phyloP scores from a whole-genome alignment of 2,888 invertebrate species.

The Vesta saturnalis region DNA sequence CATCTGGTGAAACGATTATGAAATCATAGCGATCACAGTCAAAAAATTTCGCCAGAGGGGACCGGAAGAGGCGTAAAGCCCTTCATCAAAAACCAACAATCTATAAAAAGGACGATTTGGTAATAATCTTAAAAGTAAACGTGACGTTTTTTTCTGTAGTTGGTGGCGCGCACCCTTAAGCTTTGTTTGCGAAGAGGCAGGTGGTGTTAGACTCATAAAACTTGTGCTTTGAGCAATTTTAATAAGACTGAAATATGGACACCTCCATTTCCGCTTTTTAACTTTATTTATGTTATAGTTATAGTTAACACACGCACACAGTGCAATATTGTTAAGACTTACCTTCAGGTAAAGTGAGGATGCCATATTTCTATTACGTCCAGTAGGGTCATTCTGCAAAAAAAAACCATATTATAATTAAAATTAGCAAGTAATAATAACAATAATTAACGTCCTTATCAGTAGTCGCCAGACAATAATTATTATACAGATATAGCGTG shows the following conservation, averaged over 20 bases:
- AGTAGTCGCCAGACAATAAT: slow-evolving; percentile 28
- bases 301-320: slow-evolving; percentile 6
- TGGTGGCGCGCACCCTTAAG: slow-evolving; percentile 12
- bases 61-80: slow-evolving; percentile 45
- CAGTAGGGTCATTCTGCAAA: slow-evolving; percentile 46
- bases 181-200: slow-evolving; percentile 35
- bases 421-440: slow-evolving; percentile 42
- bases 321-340: slow-evolving; percentile 31
- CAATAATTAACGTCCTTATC: slow-evolving; percentile 41
- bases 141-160: no score
- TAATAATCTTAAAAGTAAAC: no score
- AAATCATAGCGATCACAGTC: no score
- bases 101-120: no score
- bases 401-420: slow-evolving; percentile 39
- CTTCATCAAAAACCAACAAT: no score
- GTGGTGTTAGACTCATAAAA: slow-evolving; percentile 28
- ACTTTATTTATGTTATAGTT: slow-evolving; percentile 12
- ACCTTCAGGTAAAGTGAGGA: slow-evolving; percentile 47
- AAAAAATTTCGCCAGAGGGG: slow-evolving; percentile 17
- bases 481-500: slow-evolving; percentile 48
- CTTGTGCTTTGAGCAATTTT: slow-evolving; percentile 19
- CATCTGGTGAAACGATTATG: slow-evolving; percentile 27
- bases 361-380: slow-evolving; percentile 47
- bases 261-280: slow-evolving; percentile 42
- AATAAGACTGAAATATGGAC: slow-evolving; percentile 39